Conservation (phyloP, 2,888 invertebrate genomes). For the Athripsodes cinereus region DNA sequence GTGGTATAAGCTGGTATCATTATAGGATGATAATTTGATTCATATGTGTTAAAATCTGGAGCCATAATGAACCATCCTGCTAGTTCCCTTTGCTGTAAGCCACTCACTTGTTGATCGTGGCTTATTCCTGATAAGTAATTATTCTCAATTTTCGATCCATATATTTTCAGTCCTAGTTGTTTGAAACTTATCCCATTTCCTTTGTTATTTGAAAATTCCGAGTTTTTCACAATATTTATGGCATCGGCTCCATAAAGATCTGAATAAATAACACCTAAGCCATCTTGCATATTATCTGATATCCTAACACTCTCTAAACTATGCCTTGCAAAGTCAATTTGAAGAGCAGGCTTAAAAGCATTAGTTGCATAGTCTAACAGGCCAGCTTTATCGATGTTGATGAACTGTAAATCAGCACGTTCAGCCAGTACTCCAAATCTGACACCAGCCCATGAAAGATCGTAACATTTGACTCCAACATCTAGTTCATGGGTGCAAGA, state of each 20-base stretch:
- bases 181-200: slow-evolving; percentile 88
- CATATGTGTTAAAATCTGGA: slow-evolving; percentile 57
- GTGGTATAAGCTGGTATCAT: slow-evolving; percentile 61
- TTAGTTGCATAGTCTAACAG: slow-evolving; percentile 88
- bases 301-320: slow-evolving; percentile 77
- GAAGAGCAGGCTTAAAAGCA: slow-evolving; percentile 80
- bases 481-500: slow-evolving; percentile 83
- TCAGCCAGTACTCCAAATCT: slow-evolving; percentile 85
- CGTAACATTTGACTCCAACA: slow-evolving; percentile 83
- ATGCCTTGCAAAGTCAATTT: slow-evolving; percentile 80
- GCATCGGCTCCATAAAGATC: slow-evolving; percentile 85
- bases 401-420: slow-evolving; percentile 78
- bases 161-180: slow-evolving; percentile 76
- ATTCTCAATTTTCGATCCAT: slow-evolving; percentile 71
- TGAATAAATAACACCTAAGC: slow-evolving; percentile 88
- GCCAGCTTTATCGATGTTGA: slow-evolving; percentile 88
- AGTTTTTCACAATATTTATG: slow-evolving; percentile 75
- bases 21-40: slow-evolving; percentile 68
- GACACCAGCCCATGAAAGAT: slow-evolving; percentile 91
- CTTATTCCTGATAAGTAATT: slow-evolving; percentile 84
- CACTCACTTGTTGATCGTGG: slow-evolving; percentile 84
- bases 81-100: slow-evolving; percentile 80
- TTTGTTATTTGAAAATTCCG: slow-evolving; percentile 75
- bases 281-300: slow-evolving; percentile 84
- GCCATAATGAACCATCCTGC: slow-evolving; percentile 85